Evolutionary conservation across 2,113 vertebrate genomes (phyloP).

Genomic region (Tetrao urogallus): DNA sequence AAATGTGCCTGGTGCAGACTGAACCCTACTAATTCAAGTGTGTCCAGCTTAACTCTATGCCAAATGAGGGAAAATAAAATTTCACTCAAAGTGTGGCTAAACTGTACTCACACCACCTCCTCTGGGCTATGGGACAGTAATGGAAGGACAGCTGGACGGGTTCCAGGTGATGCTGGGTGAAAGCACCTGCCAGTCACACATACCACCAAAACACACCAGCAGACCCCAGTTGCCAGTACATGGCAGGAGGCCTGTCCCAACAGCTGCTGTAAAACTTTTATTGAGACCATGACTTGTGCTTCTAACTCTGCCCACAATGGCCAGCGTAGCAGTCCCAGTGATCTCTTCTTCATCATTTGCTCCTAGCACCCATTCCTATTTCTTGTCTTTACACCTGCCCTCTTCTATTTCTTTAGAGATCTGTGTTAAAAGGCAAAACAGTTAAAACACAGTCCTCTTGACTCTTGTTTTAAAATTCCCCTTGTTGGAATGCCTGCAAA

Average conservation of each 20-base stretch:
- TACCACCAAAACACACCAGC: not conserved
- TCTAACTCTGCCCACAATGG: not conserved
- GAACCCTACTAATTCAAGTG: not conserved
- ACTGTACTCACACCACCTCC: not conserved
- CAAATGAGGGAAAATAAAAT: not conserved
- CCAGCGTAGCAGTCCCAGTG: not conserved
- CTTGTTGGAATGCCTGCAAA: slow-evolving; percentile 36
- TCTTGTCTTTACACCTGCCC: not conserved
- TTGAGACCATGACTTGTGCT: not conserved
- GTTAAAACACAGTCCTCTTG: slow-evolving; percentile 11
- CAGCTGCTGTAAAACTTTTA: not conserved
- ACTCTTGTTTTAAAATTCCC: slow-evolving; percentile 1
- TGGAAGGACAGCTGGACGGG: not conserved
- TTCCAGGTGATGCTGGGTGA: not conserved
- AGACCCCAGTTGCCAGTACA: not conserved
- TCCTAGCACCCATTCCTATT: not conserved
- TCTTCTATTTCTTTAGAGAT: not conserved
- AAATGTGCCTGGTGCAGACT: not conserved
- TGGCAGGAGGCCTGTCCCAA: not conserved
- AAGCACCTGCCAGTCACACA: not conserved
- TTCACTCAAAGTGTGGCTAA: not conserved
- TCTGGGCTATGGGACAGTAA: not conserved
- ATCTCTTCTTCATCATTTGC: not conserved
- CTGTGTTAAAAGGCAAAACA: not conserved
- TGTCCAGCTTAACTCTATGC: not conserved